Conservation (phyloP, 2,797 vertebrate species). For the Crocodylus rhombifer region DNA sequence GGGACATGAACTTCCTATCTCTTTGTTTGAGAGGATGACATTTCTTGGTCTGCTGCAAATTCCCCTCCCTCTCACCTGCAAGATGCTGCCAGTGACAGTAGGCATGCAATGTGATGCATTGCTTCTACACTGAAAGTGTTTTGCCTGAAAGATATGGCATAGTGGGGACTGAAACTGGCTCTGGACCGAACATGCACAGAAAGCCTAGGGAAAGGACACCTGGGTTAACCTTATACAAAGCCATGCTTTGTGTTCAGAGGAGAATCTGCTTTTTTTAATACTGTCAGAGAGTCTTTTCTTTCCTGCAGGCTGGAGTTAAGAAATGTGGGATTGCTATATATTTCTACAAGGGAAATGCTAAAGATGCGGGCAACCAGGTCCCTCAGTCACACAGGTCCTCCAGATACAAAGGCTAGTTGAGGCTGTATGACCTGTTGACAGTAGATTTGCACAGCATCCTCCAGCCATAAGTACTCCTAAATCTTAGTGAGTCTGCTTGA, state of each 20-base stretch:
- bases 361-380: rapidly evolving
- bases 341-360: rapidly evolving
- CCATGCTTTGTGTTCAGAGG: neutral
- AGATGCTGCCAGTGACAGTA: neutral
- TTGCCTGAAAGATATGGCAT: rapidly evolving
- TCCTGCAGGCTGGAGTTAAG: neutral
- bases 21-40: neutral
- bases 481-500: neutral
- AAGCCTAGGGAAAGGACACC: rapidly evolving
- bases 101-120: neutral
- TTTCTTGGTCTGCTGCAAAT: neutral
- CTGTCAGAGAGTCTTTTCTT: rapidly evolving
- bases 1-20: neutral
- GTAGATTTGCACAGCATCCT: rapidly evolving
- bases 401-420: neutral
- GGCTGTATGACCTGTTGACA: neutral
- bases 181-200: neutral
- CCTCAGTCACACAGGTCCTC: rapidly evolving
- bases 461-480: rapidly evolving
- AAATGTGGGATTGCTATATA: rapidly evolving
- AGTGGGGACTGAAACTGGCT: neutral
- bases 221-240: rapidly evolving
- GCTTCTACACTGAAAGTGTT: neutral
- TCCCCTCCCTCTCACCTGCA: too few species aligned
- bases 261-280: neutral